Evolutionary conservation across 1,140 invertebrate species (phyloP).

Genomic region (Himalopsyche phryganea): DNA sequence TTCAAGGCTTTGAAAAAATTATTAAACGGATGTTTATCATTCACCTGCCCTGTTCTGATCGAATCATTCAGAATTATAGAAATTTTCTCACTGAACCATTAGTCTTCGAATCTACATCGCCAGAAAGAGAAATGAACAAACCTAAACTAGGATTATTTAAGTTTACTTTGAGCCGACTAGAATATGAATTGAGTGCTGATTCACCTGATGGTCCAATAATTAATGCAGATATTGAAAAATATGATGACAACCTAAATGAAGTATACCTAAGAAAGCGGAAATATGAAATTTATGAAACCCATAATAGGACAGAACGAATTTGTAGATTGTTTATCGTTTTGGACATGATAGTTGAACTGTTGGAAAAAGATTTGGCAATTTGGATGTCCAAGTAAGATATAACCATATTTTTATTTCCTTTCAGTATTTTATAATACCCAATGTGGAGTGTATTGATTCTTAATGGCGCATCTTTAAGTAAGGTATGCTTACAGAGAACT

Average conservation of each 20-base stretch:
- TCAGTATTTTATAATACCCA: too few relatives aligned
- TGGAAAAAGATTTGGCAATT: constrained; percentile 47
- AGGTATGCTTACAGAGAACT: too few relatives aligned
- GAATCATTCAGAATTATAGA: constrained; percentile 40
- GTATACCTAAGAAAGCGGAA: constrained; percentile 38
- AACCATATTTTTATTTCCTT: constrained; percentile 1
- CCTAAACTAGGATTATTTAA: constrained; percentile 37
- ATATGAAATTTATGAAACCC: constrained; percentile 42
- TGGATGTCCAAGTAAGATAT: constrained; percentile 41
- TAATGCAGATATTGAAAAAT: constrained; percentile 39
- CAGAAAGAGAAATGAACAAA: constrained; percentile 34
- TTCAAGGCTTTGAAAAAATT: constrained; percentile 41
- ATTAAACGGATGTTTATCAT: constrained; percentile 40
- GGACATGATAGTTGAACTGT: constrained; percentile 40
- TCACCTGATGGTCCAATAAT: constrained; percentile 40
- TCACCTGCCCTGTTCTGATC: constrained; percentile 42
- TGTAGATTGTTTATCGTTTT: constrained; percentile 43
- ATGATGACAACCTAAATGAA: constrained; percentile 38
- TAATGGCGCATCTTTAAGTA: too few relatives aligned
- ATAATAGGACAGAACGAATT: constrained; percentile 42
- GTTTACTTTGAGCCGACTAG: constrained; percentile 43
- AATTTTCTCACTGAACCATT: constrained; percentile 42
- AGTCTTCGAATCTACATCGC: constrained; percentile 34
- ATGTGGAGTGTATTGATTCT: too few relatives aligned
- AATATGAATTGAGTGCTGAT: constrained; percentile 40